Evolutionary conservation across 2,797 vertebrate genomes (phyloP).

Genomic region (Gobio occitaniae): DNA sequence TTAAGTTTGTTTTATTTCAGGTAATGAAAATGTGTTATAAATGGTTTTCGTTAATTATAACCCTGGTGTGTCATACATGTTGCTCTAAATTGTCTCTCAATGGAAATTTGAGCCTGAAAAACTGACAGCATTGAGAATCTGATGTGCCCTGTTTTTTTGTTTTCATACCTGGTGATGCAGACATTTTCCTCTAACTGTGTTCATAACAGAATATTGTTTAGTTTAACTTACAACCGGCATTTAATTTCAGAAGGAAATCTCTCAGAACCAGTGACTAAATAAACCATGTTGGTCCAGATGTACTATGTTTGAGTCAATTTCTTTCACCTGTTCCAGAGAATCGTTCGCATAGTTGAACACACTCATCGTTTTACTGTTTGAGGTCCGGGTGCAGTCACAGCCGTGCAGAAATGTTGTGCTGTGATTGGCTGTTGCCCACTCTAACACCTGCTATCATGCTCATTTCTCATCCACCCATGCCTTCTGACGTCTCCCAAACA

Average conservation of each 20-base stretch:
- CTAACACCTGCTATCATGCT: conserved; percentile 9
- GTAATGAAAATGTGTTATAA: not conserved
- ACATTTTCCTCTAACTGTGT: not conserved
- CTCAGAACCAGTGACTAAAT: not conserved
- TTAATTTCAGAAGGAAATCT: not conserved
- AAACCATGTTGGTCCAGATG: not conserved
- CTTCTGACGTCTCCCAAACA: conserved; percentile 38
- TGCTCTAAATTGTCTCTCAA: not conserved
- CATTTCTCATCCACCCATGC: conserved; percentile 50
- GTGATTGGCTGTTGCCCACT: conserved; percentile 33
- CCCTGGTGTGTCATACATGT: conserved; percentile 7
- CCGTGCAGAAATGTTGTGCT: conserved; percentile 19
- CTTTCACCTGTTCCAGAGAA: conserved; percentile 30
- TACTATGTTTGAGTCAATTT: conserved; percentile 45
- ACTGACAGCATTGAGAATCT: not conserved
- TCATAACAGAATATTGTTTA: not conserved
- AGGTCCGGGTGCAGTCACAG: conserved; percentile 19
- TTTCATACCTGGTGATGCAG: not conserved
- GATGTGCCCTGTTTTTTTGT: conserved; percentile 8
- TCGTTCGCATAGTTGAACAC: conserved; percentile 36
- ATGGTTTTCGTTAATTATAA: not conserved
- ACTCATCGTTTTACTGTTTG: not conserved
- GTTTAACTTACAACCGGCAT: not conserved
- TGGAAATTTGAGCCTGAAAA: not conserved
- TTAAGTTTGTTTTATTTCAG: not conserved